Evolutionary conservation across 2,888 invertebrate genomes (phyloP), one percentile per base, ranked within the genome.

Genomic region (Acrobasis consociella): DNA sequence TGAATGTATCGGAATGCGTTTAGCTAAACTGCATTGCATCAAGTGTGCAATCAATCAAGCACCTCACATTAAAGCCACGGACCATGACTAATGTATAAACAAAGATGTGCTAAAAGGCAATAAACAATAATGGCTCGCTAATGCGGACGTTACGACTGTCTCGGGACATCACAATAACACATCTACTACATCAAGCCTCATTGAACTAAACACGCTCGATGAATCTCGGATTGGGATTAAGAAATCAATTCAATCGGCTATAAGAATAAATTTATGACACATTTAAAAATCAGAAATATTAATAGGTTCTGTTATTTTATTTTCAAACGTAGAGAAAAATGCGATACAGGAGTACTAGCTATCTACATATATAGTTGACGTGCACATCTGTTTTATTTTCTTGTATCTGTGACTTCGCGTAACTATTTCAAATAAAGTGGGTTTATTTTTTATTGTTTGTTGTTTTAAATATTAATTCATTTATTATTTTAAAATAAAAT

Each of bases 141-240:
- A 87, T 86, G 85, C 74, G 84, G 85, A 85, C 87, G 79, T 89
- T 86, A 87, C 82, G 85, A 87, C 80, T 81, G 84, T 85, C 83
- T 81, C 80, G 75, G 73, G 79, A 82, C 86, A 85, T 82, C 85
- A 86, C 88, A 86, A 87, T 85, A 87, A 85, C 86, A 81, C 85
- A 90, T 89, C 85, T 87, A 85, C 80, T 81, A 78, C 80, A 82
- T 78, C 88, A 88, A 86, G 89, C 85, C 80, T 86, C 91, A 89
- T 91, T 90, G 87, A 89, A 81, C 83, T 80, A 81, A 85, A 84
- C 83, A 85, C 85, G 82, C 72, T 76, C 73, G 78, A 81, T 86
- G 81, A 86, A 87, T 86, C 80, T 79, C 76, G 71, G 75, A 81
- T 78, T 76, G 74, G 74, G 77, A 85, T 82, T 81, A 82, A 76